A percentile compares a stretch with the other conserved stretches of the same genome.
phyloP scores from a whole-genome alignment of 2,888 invertebrate species.

The Griposia aprilina region DNA sequence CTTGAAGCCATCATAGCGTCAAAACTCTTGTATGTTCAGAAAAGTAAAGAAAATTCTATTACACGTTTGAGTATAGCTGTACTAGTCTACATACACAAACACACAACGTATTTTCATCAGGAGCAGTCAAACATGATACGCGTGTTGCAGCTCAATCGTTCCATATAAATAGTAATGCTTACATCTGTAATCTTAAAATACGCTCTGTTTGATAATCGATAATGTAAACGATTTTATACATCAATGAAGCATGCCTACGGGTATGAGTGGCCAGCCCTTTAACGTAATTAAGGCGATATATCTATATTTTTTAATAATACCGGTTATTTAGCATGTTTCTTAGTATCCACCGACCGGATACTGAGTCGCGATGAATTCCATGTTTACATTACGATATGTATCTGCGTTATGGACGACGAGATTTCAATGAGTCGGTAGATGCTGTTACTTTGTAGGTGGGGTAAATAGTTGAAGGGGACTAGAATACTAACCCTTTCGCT shows the following conservation, averaged over 20 bases:
- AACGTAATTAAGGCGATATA: slow-evolving; percentile 73
- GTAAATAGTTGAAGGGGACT: slow-evolving; percentile 39
- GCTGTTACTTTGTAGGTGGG: slow-evolving; percentile 61
- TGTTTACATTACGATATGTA: slow-evolving; percentile 81
- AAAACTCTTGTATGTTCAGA: slow-evolving; percentile 28
- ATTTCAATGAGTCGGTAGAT: slow-evolving; percentile 73
- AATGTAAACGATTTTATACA: slow-evolving; percentile 79
- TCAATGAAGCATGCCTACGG: slow-evolving; percentile 72
- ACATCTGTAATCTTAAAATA: slow-evolving; percentile 77
- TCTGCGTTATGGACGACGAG: slow-evolving; percentile 72
- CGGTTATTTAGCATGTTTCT: slow-evolving; percentile 75
- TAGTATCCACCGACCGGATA: slow-evolving; percentile 79
- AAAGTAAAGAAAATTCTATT: slow-evolving; percentile 53
- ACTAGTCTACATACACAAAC: slow-evolving; percentile 50
- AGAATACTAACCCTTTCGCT: slow-evolving; percentile 71
- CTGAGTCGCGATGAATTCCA: slow-evolving; percentile 78
- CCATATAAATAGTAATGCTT: slow-evolving; percentile 75
- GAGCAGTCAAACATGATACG: slow-evolving; percentile 72
- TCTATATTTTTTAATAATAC: slow-evolving; percentile 67
- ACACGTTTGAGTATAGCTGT: slow-evolving; percentile 35
- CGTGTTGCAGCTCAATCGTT: slow-evolving; percentile 74
- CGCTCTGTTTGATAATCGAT: slow-evolving; percentile 77
- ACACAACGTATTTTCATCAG: slow-evolving; percentile 69
- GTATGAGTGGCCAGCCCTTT: slow-evolving; percentile 69
- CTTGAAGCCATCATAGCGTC: slow-evolving; percentile 14